Percentiles rank a stretch among this genome's conserved stretches.
Evolutionary conservation across 1,140 invertebrate species (phyloP).

Genomic region (Brachionus angularis): DNA sequence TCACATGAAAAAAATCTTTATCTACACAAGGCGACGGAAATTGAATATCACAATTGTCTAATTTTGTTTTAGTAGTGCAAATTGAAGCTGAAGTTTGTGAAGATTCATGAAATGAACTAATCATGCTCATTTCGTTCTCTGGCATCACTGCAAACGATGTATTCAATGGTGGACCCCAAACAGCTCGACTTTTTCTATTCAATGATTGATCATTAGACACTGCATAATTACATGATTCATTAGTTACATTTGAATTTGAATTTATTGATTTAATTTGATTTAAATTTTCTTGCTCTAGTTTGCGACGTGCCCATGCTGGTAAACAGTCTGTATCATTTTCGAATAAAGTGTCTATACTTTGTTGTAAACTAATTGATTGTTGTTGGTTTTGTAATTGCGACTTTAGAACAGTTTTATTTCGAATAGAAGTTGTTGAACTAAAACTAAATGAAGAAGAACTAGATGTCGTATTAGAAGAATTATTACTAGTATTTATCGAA

Average conservation of each 20-base stretch:
- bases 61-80: not conserved
- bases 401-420: too few species aligned
- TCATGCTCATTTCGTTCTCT: constrained; percentile 4
- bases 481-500: too few species aligned
- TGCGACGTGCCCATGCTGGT: constrained; percentile 5
- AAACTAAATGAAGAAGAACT: too few species aligned
- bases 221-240: too few species aligned
- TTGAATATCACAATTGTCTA: not conserved
- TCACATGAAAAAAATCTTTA: not conserved
- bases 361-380: too few species aligned
- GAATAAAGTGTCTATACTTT: too few species aligned
- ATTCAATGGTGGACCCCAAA: constrained; percentile 22
- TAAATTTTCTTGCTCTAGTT: not conserved
- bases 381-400: not conserved
- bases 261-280: too few species aligned
- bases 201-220: not conserved
- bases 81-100: not conserved
- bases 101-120: too few species aligned
- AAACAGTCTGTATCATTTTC: too few species aligned
- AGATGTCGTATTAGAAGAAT: too few species aligned
- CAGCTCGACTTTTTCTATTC: not conserved
- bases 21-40: constrained; percentile 25
- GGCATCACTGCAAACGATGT: constrained; percentile 35
- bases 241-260: too few species aligned
- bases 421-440: too few species aligned